Percentiles rank a stretch among this genome's conserved stretches.
Evolutionary conservation across 1,140 invertebrate genomes (phyloP).

Genomic region (Polypedilum vanderplanki): DNA sequence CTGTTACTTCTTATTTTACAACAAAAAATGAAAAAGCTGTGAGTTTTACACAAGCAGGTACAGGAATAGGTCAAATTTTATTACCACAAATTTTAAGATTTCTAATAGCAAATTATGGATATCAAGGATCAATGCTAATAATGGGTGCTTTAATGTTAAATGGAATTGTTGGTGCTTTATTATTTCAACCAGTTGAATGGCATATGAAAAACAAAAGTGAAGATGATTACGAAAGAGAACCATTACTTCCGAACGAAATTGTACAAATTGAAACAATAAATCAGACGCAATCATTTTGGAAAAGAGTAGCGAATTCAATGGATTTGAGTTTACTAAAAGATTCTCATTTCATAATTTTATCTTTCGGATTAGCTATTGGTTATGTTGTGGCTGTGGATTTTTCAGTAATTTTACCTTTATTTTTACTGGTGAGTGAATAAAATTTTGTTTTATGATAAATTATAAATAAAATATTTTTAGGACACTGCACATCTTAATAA

Average conservation of each 20-base stretch:
- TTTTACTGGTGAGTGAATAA: conserved; percentile 47
- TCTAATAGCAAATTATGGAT: conserved; percentile 51
- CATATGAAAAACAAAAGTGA: conserved; percentile 44
- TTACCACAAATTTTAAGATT: conserved; percentile 60
- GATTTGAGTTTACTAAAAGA: conserved; percentile 57
- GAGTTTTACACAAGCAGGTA: conserved; percentile 60
- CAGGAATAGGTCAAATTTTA: conserved; percentile 63
- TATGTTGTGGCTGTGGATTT: conserved; percentile 63
- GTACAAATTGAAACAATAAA: conserved; percentile 36
- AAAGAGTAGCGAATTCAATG: conserved; percentile 37
- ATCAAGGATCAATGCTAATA: conserved; percentile 52
- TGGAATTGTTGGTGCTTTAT: conserved; percentile 46
- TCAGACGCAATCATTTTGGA: conserved; percentile 27
- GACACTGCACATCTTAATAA: conserved; percentile 48
- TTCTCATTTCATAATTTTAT: conserved; percentile 54
- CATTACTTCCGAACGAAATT: conserved; percentile 9
- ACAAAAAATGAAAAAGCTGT: conserved; percentile 58
- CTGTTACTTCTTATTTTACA: conserved; percentile 64
- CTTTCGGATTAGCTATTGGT: conserved; percentile 54
- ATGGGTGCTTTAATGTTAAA: conserved; percentile 54
- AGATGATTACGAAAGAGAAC: conserved; percentile 4
- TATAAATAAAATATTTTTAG: conserved; percentile 37
- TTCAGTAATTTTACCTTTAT: conserved; percentile 60
- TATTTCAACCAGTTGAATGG: conserved; percentile 51
- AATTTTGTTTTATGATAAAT: conserved; percentile 24